phyloP scores from a whole-genome alignment of 2,113 vertebrate species.

The Dolichotis patagonum region DNA sequence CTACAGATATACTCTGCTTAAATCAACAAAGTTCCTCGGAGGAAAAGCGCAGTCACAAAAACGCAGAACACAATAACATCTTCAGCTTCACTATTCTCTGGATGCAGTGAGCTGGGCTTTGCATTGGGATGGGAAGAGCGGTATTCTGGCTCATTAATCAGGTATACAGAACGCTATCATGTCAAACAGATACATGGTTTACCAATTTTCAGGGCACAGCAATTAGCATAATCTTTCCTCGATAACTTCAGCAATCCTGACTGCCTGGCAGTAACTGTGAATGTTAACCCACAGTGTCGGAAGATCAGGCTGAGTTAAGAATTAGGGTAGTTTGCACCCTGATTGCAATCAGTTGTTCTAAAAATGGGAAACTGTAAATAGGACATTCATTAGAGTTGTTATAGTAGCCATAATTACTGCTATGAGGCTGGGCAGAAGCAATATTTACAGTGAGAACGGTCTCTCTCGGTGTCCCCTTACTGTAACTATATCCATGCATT shows the following conservation, averaged over 20 bases:
- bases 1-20: not conserved
- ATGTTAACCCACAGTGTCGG: not conserved
- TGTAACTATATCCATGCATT: not conserved
- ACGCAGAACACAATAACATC: rapidly evolving
- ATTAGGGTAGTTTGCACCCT: not conserved
- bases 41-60: not conserved
- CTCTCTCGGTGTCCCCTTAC: not conserved
- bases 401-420: not conserved
- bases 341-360: not conserved
- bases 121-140: not conserved
- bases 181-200: not conserved
- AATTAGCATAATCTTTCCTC: not conserved
- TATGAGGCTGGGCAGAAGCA: not conserved
- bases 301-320: not conserved
- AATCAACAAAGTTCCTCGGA: not conserved
- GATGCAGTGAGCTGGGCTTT: not conserved
- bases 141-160: not conserved
- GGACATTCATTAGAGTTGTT: not conserved
- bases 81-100: not conserved
- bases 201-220: not conserved
- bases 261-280: not conserved
- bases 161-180: not conserved
- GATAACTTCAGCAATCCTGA: not conserved
- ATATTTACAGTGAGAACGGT: not conserved
- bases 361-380: not conserved